phyloP scores from a whole-genome alignment of 2,888 invertebrate species.

The Chrysolina americana region DNA sequence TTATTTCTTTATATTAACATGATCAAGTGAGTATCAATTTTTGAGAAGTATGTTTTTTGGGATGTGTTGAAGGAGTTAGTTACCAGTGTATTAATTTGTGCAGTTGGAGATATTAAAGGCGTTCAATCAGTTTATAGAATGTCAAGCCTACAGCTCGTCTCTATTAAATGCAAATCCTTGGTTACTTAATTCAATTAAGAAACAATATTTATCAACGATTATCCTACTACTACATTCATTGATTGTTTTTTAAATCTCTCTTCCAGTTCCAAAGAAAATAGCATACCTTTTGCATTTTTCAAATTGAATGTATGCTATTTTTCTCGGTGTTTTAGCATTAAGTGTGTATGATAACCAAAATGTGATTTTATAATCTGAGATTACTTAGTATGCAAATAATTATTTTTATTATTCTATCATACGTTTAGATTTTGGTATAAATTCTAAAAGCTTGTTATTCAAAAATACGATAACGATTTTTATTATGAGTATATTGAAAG shows the following conservation, averaged over 20 bases:
- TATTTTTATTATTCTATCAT: constrained; percentile 52
- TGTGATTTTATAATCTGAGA: constrained; percentile 62
- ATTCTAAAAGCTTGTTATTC: constrained; percentile 55
- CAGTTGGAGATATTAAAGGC: too few relatives aligned
- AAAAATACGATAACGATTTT: constrained; percentile 34
- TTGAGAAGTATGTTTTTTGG: too few relatives aligned
- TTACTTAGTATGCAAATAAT: constrained; percentile 60
- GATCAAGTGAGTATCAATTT: too few relatives aligned
- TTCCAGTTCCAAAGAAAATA: constrained; percentile 37
- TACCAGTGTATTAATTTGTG: too few relatives aligned
- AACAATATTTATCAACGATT: constrained; percentile 6
- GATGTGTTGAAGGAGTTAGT: too few relatives aligned
- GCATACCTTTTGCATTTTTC: constrained; percentile 37
- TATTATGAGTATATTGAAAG: constrained; percentile 33
- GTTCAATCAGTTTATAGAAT: too few relatives aligned
- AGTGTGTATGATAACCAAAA: constrained; percentile 53
- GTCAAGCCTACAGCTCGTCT: not conserved
- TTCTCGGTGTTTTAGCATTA: constrained; percentile 46
- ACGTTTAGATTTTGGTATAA: constrained; percentile 53
- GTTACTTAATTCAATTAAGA: constrained; percentile 8
- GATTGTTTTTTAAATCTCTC: constrained; percentile 31
- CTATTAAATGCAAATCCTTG: constrained; percentile 1
- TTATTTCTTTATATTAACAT: too few relatives aligned
- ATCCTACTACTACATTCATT: not conserved
- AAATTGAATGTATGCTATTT: constrained; percentile 39